Evolutionary conservation across 1,140 invertebrate genomes (phyloP), one percentile per base, ranked within the genome.

Genomic region (Muscidifurax raptorellus): DNA sequence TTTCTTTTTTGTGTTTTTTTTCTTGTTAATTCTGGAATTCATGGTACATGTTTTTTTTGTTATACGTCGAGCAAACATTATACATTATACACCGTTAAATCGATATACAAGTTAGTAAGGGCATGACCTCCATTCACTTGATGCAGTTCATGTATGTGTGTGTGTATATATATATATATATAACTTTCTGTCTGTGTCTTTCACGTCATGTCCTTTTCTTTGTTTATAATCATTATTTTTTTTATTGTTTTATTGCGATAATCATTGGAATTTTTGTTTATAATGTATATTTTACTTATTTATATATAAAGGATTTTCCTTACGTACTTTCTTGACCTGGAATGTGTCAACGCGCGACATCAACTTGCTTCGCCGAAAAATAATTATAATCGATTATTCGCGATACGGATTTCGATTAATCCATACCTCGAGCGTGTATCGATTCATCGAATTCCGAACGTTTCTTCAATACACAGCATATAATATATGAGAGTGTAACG

Each of bases 281-380:
- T 81, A n/a, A 72, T 72, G 36, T 15, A 72, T 80, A 36, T 79
- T 64, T 52, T 82, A 47, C 75, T 84, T 87, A 87, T 85, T 84
- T 86, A 80, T 86, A 86, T 86, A 83, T 86, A 84, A 76, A 76
- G 72, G 76, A 71, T 83, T 18, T 67, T 79, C 32, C 3, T 76
- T 30, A 36, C 12, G 27, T 80, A 80, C 71, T 85, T 84, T 76
- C 71, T 85, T 36, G 18, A 66, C 52, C 52, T 84, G 32, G 32
- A 67, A 85, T 76, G 30, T 85, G 78, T 52, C 30, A 85, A 85
- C 22, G 67, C 77, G 67, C 30, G 36, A 59, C 52, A n/a, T 77
- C 75, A 36, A 74, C 27, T 40, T 74, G 27, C 10, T 32, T 30
- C 28, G 67, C 3, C 30, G 27, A 27, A 71, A 71, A 71, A 71